Evolutionary conservation across 2,113 vertebrate species (phyloP), one percentile per base, ranked within the genome.

Genomic region (Leucosticte australis): DNA sequence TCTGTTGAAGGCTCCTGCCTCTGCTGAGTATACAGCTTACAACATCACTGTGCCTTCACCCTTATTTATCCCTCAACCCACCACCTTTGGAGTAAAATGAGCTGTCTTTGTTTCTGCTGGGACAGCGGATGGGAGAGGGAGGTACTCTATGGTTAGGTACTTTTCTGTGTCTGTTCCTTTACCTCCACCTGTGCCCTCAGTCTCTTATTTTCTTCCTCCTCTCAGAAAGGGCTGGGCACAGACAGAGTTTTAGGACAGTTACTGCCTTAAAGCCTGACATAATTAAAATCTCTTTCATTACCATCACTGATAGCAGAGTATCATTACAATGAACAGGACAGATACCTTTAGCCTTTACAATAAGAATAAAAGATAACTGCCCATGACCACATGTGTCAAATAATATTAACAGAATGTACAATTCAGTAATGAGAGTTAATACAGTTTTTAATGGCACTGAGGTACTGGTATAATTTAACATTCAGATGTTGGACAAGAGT

Each of bases 281-380:
- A 86, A 92, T 92, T 95, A 90, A 93, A 92, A 88, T 63, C 23
- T 77, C 49, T 37, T 84, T 80, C n/a, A 57, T 68, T 83, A 39
- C 22, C 47, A 39, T 59, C 44, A 42, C 52, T 22, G 39, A 87
- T 35, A 24, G 56, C 46, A 83, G 31, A 67, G 17, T 35, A 50
- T 77, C 59, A 27, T 63, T 77, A 81, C 56, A 89, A 68, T 19
- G 53, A 91, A 47, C 17, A 70, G 42, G 42, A 67, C 20, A 67
- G 59, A 37, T 46, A 77, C 10, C 20, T 84, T 87, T 70, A 35
- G 35, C 87, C 46, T 35, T 55, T 77, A 63, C 22, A 82, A 31
- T 81, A 70, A 74, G 59, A 87, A 59, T 78, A 75, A 56, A 89
- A 70, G 47, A 68, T 74, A 83, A 83, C 42, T 63, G 47, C 42